Conservation (phyloP, 1,140 invertebrate species). For the Euborellia annulipes region DNA sequence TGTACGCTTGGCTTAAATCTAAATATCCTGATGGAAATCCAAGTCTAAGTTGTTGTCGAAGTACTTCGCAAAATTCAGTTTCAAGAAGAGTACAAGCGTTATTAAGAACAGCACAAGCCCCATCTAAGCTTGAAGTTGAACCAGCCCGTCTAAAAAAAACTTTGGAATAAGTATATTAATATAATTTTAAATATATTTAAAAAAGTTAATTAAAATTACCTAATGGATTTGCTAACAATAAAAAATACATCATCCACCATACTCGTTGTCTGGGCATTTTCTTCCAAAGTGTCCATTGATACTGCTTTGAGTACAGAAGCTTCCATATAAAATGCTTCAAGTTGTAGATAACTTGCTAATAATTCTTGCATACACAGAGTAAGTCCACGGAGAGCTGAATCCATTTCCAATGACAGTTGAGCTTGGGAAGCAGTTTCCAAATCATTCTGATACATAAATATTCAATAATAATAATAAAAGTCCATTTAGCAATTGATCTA, state of each 20-base stretch:
- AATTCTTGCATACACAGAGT: conserved; percentile 62
- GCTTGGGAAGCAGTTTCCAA: conserved; percentile 39
- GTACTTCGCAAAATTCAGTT: conserved; percentile 61
- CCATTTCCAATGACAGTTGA: no score
- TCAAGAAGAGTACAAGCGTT: conserved; percentile 81
- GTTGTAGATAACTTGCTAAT: conserved; percentile 72
- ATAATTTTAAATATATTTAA: conserved; percentile 1
- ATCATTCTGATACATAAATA: conserved; percentile 36
- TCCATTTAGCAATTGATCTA: not conserved
- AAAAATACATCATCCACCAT: conserved; percentile 98
- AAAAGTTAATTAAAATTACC: conserved; percentile 33
- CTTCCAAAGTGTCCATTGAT: conserved; percentile 54
- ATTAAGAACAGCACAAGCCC: conserved; percentile 92
- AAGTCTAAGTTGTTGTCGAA: conserved; percentile 57
- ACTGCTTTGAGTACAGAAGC: conserved; percentile 92
- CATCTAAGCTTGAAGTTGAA: conserved; percentile 82
- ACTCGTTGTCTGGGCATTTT: conserved; percentile 66
- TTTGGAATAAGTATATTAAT: conserved; percentile 11
- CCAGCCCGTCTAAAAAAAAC: conserved; percentile 51
- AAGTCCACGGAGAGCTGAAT: no score
- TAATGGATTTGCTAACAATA: conserved; percentile 89
- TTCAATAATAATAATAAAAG: conserved; percentile 1
- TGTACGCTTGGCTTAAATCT: conserved; percentile 63
- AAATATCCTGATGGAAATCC: conserved; percentile 79
- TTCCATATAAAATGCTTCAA: conserved; percentile 93